Evolutionary conservation across 2,888 invertebrate species (phyloP), one percentile per base, ranked within the genome.

Genomic region (Caenorhabditis wallacei): DNA sequence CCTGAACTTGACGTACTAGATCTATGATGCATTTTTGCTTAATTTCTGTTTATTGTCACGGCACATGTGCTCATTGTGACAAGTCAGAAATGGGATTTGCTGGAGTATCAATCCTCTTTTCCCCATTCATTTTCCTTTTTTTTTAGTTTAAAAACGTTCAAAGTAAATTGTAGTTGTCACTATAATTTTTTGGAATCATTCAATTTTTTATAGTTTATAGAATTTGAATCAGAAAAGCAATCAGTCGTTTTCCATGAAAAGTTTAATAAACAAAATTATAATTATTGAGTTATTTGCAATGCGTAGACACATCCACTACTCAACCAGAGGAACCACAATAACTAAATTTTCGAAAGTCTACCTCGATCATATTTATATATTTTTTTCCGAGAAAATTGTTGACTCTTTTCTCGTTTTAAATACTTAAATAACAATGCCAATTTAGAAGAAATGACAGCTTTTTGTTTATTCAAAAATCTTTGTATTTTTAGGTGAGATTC

Each of bases 191-290:
- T 56, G 56, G n/a, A n/a, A 26, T 53, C n/a, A 24, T 13, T 53
- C 22, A 24, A 24, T 53, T 53, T 20, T 18, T 35, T 8, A 11
- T 26, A 63, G 40, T 63, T 40, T 11, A 59, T 43, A 46, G 16
- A 63, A n/a, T 46, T 26, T 8, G 30, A 30, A 30, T 46, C 26
- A 24, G 35, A 30, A 26, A 7, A 1, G 40, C 18, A 35, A 51
- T 20, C 64, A 51, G 30, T n/a, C 51, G 18, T 54, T 40, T 68
- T 54, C 68, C 18, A 20, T 16, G 68, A 54, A 68, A 68, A 68
- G 1, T 35, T 20, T 22, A n/a, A n/a, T 8, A 51, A 35, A 48
- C 13, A 13, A 37, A 30, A 16, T n/a, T 51, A 20, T 48, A 35
- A 30, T 37, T 30, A 64, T 64, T 37, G 22, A 40, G 10, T 54